Evolutionary conservation across 2,797 vertebrate genomes (phyloP).

Genomic region (Brotula barbata): DNA sequence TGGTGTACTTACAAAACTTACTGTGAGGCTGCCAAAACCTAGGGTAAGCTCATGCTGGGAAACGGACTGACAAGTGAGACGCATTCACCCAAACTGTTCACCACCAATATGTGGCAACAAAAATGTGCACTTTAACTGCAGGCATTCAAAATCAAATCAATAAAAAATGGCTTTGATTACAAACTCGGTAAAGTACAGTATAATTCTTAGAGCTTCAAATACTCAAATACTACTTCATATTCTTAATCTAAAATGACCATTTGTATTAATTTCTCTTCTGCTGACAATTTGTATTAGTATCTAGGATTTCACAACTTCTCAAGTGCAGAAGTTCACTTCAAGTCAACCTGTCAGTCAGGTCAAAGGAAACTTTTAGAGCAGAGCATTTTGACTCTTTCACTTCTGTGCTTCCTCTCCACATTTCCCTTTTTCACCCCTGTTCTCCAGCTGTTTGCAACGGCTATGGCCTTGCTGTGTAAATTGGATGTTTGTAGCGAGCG

Average conservation of each 20-base stretch:
- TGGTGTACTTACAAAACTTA: not conserved
- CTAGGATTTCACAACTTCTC: too few species aligned
- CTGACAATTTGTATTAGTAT: not conserved
- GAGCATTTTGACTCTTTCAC: too few species aligned
- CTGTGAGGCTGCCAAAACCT: not conserved
- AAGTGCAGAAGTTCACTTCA: too few species aligned
- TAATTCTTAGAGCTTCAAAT: too few species aligned
- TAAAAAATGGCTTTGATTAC: not conserved
- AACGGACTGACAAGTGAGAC: not conserved
- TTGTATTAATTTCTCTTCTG: slow-evolving; percentile 6
- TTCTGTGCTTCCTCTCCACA: too few species aligned
- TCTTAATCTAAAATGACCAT: too few species aligned
- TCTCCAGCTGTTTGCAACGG: too few species aligned
- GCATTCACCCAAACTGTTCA: not conserved
- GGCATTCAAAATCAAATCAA: slow-evolving; percentile 6
- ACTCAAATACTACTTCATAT: too few species aligned
- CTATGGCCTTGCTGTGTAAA: slow-evolving; percentile 10
- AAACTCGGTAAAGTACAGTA: too few species aligned
- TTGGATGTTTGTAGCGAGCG: slow-evolving; percentile 32
- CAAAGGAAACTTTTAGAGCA: too few species aligned
- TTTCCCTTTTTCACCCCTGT: too few species aligned
- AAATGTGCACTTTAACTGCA: not conserved
- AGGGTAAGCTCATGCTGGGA: not conserved
- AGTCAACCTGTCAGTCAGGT: too few species aligned
- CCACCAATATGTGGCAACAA: not conserved